Percentiles rank a stretch among this genome's conserved stretches.
phyloP scores from a whole-genome alignment of 2,888 invertebrate species.

The Acrobasis consociella region DNA sequence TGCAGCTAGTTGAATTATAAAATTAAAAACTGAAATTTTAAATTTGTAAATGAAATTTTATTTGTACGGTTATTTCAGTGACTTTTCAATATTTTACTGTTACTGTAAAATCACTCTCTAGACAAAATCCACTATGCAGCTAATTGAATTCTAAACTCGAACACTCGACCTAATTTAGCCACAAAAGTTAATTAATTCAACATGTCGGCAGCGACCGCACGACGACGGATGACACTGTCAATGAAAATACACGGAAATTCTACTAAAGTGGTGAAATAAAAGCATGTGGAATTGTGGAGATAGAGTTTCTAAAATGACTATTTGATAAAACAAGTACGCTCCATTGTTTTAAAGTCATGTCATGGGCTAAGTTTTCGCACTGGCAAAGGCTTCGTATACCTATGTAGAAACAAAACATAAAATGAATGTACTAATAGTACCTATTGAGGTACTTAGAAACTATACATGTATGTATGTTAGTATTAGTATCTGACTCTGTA shows the following conservation, averaged over 20 bases:
- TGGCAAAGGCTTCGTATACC: no score
- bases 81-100: no score
- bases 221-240: constrained; percentile 32
- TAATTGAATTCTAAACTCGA: constrained; percentile 62
- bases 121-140: constrained; percentile 34
- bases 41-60: no score
- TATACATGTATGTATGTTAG: no score
- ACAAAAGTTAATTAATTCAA: constrained; percentile 63
- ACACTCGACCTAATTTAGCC: constrained; percentile 52
- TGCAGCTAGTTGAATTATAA: no score
- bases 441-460: no score
- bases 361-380: no score
- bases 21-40: no score
- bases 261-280: not conserved
- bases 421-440: no score
- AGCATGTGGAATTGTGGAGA: no score
- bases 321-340: not conserved
- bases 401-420: no score
- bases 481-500: no score
- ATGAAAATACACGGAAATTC: constrained; percentile 8
- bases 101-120: constrained; percentile 22
- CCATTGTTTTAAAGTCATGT: not conserved
- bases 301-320: not conserved
- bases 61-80: not conserved
- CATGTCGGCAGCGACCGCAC: constrained; percentile 37